Percentiles rank a stretch among this genome's conserved stretches.
These are phyloP conservation scores for Hesperia comma DNA, from an alignment of 2,888 invertebrate genomes.

Conservation along the genomic window DNA sequence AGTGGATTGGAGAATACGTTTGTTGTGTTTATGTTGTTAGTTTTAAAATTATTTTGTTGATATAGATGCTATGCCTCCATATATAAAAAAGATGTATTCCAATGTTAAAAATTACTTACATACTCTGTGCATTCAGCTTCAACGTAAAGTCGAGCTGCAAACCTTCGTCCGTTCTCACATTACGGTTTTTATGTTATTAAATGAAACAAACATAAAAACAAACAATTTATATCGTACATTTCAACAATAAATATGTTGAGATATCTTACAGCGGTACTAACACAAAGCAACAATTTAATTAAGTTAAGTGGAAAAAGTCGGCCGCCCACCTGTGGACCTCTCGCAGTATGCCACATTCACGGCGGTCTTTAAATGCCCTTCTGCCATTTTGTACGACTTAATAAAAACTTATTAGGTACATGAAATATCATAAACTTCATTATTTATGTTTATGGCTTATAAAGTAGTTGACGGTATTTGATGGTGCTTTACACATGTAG, in stretches of 20 bases:
- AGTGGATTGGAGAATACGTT: no score
- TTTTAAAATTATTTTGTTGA: no score
- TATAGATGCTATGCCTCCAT: no score
- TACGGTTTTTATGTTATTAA: slow-evolving; percentile 5
- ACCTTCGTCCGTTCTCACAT: not conserved
- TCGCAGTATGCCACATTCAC: slow-evolving; percentile 11
- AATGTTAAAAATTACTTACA: no score
- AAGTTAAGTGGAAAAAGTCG: slow-evolving; percentile 12
- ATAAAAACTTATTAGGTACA: not conserved
- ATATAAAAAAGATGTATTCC: no score
- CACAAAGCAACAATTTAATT: slow-evolving; percentile 28
- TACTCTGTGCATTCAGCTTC: no score
- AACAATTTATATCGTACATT: slow-evolving; percentile 8
- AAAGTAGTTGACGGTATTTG: no score
- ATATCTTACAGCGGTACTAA: slow-evolving; percentile 17
- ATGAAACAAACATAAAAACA: slow-evolving; percentile 16
- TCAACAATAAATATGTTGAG: slow-evolving; percentile 21
- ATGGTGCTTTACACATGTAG: no score
- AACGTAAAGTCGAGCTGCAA: no score
- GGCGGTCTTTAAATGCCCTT: slow-evolving; percentile 14
- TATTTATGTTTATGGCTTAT: no score
- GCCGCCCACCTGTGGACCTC: slow-evolving; percentile 27
- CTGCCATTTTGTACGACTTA: slow-evolving; percentile 5
- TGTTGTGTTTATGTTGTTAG: no score
- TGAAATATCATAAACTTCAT: not conserved